Evolutionary conservation across 2,888 invertebrate genomes (phyloP), one percentile per base, ranked within the genome.

Genomic region (Gastrophysa polygoni): DNA sequence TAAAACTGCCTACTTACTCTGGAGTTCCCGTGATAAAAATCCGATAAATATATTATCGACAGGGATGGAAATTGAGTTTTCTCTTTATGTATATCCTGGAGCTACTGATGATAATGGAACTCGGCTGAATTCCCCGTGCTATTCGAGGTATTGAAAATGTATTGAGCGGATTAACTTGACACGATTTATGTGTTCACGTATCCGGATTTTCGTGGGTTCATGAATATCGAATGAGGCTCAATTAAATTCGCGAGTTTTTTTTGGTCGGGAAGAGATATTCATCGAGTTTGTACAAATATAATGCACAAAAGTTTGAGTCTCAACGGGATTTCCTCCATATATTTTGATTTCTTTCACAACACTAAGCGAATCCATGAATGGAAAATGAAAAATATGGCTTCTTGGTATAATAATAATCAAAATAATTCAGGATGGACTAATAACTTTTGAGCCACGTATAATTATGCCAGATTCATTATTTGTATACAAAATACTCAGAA

Each of bases 1-100:
- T 62, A 58, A 54, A 58, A 62, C 49, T 47, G 54, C 55, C 56
- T 58, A 54, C 54, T 62, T 58, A 46, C 48, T 24, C 54, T 52
- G 17, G 52, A 61, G 52, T 61, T 57, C 49, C 49, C 32, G 3
- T 49, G 58, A 52, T 52, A 57, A 54, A 62, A 62, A 58, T 62
- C 54, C 54, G 47, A 55, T 49, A 58, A 58, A 54, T 54, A 58
- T 62, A 58, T 52, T 28, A 50, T 21, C 38, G 62, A 51, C 61
- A 61, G 49, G 56, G 56, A 48, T 55, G 52, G 54, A 24, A 62
- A 61, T 57, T 57, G 20, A 57, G 29, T 54, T 57, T 57, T 29
- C 20, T 43, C 52, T 54, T 50, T 38, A 3, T 24, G 14, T 38
- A 38, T 38, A 38, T 38, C 14, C 38, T 11, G 14, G 38, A 38